Evolutionary conservation across 2,888 invertebrate genomes (phyloP).

Genomic region (Clistopyga incitator): DNA sequence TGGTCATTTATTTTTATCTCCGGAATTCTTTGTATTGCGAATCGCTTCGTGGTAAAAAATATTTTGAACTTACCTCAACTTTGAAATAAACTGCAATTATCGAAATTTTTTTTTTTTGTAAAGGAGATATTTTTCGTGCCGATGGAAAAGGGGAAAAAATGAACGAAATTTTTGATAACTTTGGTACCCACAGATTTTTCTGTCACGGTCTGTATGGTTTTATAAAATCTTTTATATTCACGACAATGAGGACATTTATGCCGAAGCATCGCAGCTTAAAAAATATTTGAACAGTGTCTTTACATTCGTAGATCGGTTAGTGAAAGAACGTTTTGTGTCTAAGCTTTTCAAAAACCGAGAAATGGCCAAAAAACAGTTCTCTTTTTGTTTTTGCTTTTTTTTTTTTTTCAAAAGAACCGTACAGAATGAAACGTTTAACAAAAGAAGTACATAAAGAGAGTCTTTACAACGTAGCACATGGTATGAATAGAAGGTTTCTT

Average conservation of each 20-base stretch:
- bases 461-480: constrained; percentile 2
- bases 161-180: background rate
- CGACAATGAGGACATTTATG: background rate
- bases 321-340: background rate
- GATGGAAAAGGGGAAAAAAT: background rate
- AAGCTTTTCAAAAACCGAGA: background rate
- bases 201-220: background rate
- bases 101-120: too few relatives aligned
- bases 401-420: background rate
- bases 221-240: background rate
- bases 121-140: too few relatives aligned
- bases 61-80: too few relatives aligned
- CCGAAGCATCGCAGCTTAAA: background rate
- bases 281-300: too few relatives aligned
- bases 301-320: background rate
- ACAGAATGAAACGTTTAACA: constrained; percentile 5
- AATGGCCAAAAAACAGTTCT: background rate
- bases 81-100: too few relatives aligned
- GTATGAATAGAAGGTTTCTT: background rate
- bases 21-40: too few relatives aligned
- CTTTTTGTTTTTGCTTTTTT: background rate
- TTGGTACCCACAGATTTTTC: background rate
- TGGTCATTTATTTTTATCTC: too few relatives aligned
- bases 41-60: too few relatives aligned
- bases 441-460: background rate